A percentile compares a stretch with the other conserved stretches of the same genome.
Evolutionary conservation across 2,797 vertebrate species (phyloP).

Genomic region (Sebastes flavidus): DNA sequence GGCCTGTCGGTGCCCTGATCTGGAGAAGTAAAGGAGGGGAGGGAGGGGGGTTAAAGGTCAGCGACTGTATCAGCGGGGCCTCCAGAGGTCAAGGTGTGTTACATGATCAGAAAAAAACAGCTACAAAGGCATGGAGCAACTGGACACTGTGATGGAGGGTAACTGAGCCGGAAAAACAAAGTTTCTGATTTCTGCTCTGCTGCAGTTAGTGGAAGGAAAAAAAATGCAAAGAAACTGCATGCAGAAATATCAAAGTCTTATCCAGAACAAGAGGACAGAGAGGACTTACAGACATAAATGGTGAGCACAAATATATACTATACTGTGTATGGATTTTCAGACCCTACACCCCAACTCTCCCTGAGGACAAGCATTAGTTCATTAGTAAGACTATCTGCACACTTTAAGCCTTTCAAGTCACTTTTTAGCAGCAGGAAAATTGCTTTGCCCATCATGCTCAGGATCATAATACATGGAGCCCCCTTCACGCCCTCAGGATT

Average conservation of each 20-base stretch:
- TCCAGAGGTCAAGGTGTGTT: slow-evolving; percentile 49
- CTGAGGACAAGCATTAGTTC: slow-evolving; percentile 41
- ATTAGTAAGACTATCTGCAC: slow-evolving; percentile 38
- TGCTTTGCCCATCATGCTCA: slow-evolving; percentile 26
- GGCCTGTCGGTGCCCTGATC: slow-evolving; percentile 92
- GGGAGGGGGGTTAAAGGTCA: slow-evolving; percentile 58
- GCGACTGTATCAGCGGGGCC: slow-evolving; percentile 42
- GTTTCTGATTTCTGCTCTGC: slow-evolving; percentile 25
- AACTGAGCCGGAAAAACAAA: slow-evolving; percentile 41
- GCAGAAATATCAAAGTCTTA: neutral
- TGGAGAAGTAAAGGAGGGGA: slow-evolving; percentile 65
- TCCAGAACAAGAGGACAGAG: neutral
- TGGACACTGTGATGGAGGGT: slow-evolving; percentile 25
- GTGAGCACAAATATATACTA: neutral
- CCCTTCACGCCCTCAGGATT: slow-evolving; percentile 20
- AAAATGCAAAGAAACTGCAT: neutral
- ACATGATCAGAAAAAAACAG: slow-evolving; percentile 55
- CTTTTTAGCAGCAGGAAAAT: slow-evolving; percentile 40
- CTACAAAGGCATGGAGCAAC: slow-evolving; percentile 47
- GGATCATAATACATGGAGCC: slow-evolving; percentile 39
- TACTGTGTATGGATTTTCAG: neutral
- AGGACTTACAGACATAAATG: neutral
- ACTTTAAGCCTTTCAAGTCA: slow-evolving; percentile 15
- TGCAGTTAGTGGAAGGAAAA: slow-evolving; percentile 10
- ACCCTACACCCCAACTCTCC: slow-evolving; percentile 6